These are phyloP conservation scores for Oithona nana DNA, from an alignment of 2,888 invertebrate genomes.

Conservation along the genomic window DNA sequence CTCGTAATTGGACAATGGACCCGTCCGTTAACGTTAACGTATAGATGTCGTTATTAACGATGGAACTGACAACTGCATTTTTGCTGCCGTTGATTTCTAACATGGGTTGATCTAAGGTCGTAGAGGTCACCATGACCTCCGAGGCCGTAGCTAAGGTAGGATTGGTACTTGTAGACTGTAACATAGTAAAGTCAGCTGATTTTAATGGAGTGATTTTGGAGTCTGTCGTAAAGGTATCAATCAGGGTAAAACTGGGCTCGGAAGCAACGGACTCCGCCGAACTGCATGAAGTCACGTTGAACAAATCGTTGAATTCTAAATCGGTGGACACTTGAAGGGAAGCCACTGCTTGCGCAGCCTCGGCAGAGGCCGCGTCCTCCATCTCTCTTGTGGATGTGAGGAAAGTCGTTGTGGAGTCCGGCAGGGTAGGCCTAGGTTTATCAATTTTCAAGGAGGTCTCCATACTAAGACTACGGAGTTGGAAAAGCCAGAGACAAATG, in stretches of 20 bases:
- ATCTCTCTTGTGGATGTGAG: background rate
- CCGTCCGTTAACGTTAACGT: conserved; percentile 9
- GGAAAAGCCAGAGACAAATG: no score
- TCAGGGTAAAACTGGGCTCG: background rate
- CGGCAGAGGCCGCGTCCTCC: background rate
- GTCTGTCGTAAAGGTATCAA: background rate
- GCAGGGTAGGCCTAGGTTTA: background rate
- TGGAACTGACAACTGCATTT: background rate
- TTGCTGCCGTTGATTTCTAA: background rate
- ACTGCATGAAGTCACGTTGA: background rate
- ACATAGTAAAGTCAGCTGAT: background rate
- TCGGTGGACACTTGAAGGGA: background rate
- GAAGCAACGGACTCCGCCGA: no score
- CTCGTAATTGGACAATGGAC: conserved; percentile 9
- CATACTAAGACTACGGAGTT: no score
- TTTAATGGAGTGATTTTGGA: background rate
- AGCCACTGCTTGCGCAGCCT: background rate
- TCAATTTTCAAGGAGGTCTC: background rate
- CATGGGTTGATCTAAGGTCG: background rate
- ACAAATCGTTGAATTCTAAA: background rate
- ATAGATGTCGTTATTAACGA: conserved; percentile 1
- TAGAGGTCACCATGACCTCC: background rate
- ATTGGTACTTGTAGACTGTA: background rate
- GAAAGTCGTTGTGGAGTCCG: background rate
- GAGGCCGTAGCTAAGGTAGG: background rate